Evolutionary conservation across 2,888 invertebrate species (phyloP), one percentile per base, ranked within the genome.

Genomic region (Cetonia aurata): DNA sequence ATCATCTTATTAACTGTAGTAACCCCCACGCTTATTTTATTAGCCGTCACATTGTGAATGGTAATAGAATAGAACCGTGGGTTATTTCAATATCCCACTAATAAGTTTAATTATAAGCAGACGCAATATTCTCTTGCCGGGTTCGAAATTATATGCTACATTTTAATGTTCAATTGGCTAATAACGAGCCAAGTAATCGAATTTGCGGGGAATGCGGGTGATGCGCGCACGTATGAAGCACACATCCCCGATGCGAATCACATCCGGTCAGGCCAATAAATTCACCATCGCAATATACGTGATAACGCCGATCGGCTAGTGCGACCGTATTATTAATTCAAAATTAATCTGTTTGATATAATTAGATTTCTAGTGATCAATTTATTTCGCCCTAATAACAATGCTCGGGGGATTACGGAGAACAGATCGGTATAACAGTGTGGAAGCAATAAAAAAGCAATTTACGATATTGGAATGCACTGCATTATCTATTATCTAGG

Each of bases 121-220:
- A 17, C 19, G 33, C 48, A 50, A 52, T 65, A 33, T 65, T 65
- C 62, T 65, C 62, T 37, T 15, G 50, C 41, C 15, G 12, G 15
- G 37, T 10, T 65, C 15, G 41, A 65, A 65, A 65, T 48, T 37
- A 41, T 37, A 37, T 33, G 15, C 48, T 37, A 50, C 37, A 65
- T 65, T 65, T 65, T 65, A 65, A 65, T 65, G 50, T 65, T 50
- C 62, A 65, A 65, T 65, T 50, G 62, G 50, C 19, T 65, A 65
- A 65, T 65, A 65, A 65, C 50, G 50, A 65, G 62, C 37, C 33
- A 65, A 65, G 50, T 50, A 65, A 65, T 50, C 62, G 50, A 65
- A 65, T 65, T 48, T 65, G 15, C 33, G 62, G 62, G 42, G 19
- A 41, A 19, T 15, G 50, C 50, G 62, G 19, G n/a, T 42, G 17